Evolutionary conservation across 2,888 invertebrate genomes (phyloP), one percentile per base, ranked within the genome.

Genomic region (Lydus trimaculatus): DNA sequence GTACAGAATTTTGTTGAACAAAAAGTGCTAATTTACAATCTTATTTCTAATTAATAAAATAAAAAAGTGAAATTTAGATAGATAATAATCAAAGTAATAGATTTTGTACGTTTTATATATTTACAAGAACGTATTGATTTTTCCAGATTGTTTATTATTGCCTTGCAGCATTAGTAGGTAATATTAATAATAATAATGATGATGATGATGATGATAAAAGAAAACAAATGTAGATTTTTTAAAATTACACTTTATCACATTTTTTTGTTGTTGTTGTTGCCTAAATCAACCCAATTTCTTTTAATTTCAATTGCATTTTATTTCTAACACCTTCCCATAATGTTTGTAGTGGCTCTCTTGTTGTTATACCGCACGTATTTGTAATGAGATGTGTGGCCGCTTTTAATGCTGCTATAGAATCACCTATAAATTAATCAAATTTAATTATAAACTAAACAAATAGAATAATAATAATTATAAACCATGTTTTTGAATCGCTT

Each of bases 401-500:
- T 69, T 81, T 80, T 48, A 77, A 65, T 2, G 77, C 72, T 28
- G 78, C 72, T 43, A 79, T 64, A 15, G 61, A 59, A 31, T 79
- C 76, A 39, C 77, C 79, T 79, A 64, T 33, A 72, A 72, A 59
- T 66, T 8, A 61, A 31, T 2, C 25, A 28, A 58, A 23, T n/a
- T 25, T 1, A 58, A 17, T n/a, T 20, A 23, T 20, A 33, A 28
- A 43, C 17, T 31, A 23, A n/a, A 64, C n/a, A n/a, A n/a, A n/a
- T n/a, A n/a, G n/a, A n/a, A n/a, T n/a, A n/a, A n/a, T 15, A n/a
- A 1, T 23, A 13, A 7, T 31, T 31, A 20, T 73, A 76, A 84
- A 90, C 90, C 90, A 83, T 89, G 87, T 72, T 80, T 81, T 61
- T 86, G 87, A 64, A 88, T 88, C 4, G 86, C 86, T 70, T 88